Evolutionary conservation across 2,113 vertebrate species (phyloP).

Genomic region (Arothron firmamentum): DNA sequence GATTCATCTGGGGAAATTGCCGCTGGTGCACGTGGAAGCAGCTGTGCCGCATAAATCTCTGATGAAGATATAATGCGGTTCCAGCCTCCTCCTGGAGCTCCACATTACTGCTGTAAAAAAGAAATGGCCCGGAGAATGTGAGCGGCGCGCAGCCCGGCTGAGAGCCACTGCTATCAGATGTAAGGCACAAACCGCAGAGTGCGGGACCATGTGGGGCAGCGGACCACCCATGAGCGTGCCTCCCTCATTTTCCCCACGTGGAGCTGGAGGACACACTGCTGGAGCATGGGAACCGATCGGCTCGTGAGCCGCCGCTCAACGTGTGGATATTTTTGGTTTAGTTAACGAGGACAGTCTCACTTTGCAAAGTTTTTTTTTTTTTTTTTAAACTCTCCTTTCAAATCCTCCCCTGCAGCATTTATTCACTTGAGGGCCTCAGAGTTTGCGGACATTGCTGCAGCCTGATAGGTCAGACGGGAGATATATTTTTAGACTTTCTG

Average conservation of each 20-base stretch:
- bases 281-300: constrained; percentile 68
- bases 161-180: constrained; percentile 72
- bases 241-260: constrained; percentile 48
- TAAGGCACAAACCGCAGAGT: constrained; percentile 73
- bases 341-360: constrained; percentile 29
- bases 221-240: constrained; percentile 72
- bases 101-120: constrained; percentile 49
- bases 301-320: constrained; percentile 30
- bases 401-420: constrained; percentile 20
- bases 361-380: constrained; percentile 7
- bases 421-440: constrained; percentile 38
- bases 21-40: constrained; percentile 16
- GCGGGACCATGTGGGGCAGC: constrained; percentile 70
- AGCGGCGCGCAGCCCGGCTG: constrained; percentile 58
- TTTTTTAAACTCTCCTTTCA: constrained; percentile 5
- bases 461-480: constrained; percentile 8
- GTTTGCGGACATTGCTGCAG: constrained; percentile 20
- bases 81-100: constrained; percentile 41
- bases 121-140: constrained; percentile 60
- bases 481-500: not conserved
- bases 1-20: constrained; percentile 14
- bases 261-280: constrained; percentile 64
- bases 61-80: constrained; percentile 41
- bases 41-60: constrained; percentile 23
- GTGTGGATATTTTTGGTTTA: constrained; percentile 47